Percentiles rank a stretch among this genome's conserved stretches.
phyloP scores from a whole-genome alignment of 2,888 invertebrate genomes.

The Catocala nupta region DNA sequence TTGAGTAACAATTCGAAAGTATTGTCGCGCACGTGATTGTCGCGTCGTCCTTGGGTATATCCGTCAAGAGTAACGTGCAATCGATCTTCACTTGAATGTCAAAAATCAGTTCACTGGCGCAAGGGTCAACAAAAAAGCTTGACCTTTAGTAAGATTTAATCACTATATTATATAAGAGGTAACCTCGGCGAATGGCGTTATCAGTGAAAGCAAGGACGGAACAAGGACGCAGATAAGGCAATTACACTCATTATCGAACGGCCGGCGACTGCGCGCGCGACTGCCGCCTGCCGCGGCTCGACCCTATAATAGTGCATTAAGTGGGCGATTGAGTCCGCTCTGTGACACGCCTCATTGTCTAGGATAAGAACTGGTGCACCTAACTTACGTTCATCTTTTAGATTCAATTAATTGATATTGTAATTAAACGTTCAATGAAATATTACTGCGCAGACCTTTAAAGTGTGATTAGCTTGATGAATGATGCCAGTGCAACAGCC shows the following conservation, averaged over 20 bases:
- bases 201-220: conserved; percentile 86
- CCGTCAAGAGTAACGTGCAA: conserved; percentile 46
- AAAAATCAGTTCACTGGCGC: conserved; percentile 62
- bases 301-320: conserved; percentile 62
- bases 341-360: conserved; percentile 74
- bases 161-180: conserved; percentile 69
- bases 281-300: conserved; percentile 47
- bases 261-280: conserved; percentile 58
- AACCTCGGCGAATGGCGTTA: conserved; percentile 68
- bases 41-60: conserved; percentile 43
- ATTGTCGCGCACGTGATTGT: conserved; percentile 15
- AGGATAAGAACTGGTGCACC: conserved; percentile 58
- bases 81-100: conserved; percentile 56
- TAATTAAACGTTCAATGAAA: conserved; percentile 25
- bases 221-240: conserved; percentile 80
- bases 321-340: conserved; percentile 66
- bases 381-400: conserved; percentile 46
- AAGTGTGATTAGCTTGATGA: not conserved
- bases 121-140: conserved; percentile 56
- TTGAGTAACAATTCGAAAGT: conserved; percentile 46
- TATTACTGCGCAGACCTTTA: not conserved
- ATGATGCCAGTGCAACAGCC: not conserved
- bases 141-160: conserved; percentile 62
- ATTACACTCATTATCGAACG: conserved; percentile 77
- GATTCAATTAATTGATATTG: conserved; percentile 37